Evolutionary conservation across 2,888 invertebrate species (phyloP).

Genomic region (Diachrysia chrysitis): DNA sequence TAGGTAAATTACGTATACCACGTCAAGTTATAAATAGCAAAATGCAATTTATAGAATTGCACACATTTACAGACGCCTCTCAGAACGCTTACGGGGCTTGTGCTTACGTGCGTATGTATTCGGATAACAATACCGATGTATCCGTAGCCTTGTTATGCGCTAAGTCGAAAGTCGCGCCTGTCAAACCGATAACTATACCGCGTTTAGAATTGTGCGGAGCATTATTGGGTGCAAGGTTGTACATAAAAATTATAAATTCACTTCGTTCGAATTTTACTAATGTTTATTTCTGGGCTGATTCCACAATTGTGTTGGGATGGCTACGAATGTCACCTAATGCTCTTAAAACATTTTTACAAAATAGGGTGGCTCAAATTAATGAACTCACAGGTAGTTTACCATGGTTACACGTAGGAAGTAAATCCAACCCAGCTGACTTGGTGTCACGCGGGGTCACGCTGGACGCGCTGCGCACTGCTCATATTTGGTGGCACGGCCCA

Average conservation of each 20-base stretch:
- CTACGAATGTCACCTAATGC: constrained; percentile 38
- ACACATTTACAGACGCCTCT: constrained; percentile 51
- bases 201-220: constrained; percentile 22
- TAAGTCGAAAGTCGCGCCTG: constrained; percentile 17
- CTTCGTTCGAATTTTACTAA: too few species aligned
- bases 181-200: constrained; percentile 4
- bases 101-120: constrained; percentile 13
- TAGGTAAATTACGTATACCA: too few species aligned
- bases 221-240: constrained; percentile 17
- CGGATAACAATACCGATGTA: background rate
- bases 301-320: constrained; percentile 55
- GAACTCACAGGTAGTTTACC: constrained; percentile 35
- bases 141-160: constrained; percentile 11
- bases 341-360: constrained; percentile 54
- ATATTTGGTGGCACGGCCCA: background rate
- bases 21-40: too few species aligned
- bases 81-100: constrained; percentile 36
- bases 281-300: constrained; percentile 55
- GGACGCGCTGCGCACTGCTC: background rate
- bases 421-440: background rate
- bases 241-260: constrained; percentile 5
- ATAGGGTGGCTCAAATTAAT: constrained; percentile 46
- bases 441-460: background rate
- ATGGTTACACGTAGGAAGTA: constrained; percentile 25
- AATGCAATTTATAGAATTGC: too few species aligned